A percentile compares a stretch with the other conserved stretches of the same genome.
These are phyloP conservation scores for Limnothrissa miodon DNA, from an alignment of 2,113 vertebrate species.

Conservation along the genomic window DNA sequence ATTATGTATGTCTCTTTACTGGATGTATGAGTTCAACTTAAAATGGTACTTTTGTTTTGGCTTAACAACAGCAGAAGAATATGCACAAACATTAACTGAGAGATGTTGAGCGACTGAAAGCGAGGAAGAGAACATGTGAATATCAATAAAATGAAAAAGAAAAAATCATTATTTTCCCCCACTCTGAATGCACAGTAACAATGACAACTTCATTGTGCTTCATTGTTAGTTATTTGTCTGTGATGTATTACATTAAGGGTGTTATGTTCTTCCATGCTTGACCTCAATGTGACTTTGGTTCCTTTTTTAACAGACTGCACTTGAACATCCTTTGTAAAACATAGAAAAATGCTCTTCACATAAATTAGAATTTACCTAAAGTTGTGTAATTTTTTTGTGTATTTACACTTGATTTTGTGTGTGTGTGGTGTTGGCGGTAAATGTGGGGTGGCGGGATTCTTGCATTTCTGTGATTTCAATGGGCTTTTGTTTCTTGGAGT, in stretches of 20 bases:
- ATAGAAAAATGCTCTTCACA: background rate
- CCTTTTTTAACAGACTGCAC: background rate
- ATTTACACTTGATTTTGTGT: background rate
- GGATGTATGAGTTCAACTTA: background rate
- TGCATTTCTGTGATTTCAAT: background rate
- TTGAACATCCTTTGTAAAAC: background rate
- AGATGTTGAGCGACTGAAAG: background rate
- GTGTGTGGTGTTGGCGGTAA: too few species aligned
- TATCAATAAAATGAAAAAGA: background rate
- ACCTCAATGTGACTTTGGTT: background rate
- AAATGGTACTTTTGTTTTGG: background rate
- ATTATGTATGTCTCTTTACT: background rate
- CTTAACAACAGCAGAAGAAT: too few species aligned
- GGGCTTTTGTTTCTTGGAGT: slow-evolving; percentile 10
- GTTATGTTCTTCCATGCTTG: background rate
- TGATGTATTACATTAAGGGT: background rate
- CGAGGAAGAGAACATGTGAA: background rate
- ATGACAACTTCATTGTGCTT: background rate
- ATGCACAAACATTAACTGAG: background rate
- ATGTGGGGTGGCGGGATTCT: too few species aligned
- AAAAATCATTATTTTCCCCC: background rate
- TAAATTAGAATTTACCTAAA: background rate
- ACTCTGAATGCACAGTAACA: background rate
- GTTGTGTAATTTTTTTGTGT: background rate
- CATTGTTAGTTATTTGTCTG: background rate